Evolutionary conservation across 2,797 vertebrate species (phyloP).

Genomic region (Mormyrus proboscirostris): DNA sequence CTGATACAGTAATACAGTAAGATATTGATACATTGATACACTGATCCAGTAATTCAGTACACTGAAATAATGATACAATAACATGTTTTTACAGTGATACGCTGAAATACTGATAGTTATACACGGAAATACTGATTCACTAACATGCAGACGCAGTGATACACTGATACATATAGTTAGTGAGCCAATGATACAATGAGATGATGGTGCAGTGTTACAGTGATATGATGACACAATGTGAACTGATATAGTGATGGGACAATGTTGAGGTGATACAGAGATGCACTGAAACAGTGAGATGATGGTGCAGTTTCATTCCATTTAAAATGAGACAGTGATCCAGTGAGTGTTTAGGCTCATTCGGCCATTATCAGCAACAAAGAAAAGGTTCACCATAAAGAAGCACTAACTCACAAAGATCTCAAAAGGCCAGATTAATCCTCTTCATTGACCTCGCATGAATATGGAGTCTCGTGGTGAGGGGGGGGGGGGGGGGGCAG

Average conservation of each 20-base stretch:
- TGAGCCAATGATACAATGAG: neutral
- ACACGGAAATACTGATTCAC: neutral
- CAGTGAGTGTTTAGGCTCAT: neutral
- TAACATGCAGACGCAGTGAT: neutral
- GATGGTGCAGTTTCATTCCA: neutral
- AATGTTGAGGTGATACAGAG: neutral
- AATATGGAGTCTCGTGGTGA: neutral
- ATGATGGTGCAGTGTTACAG: neutral
- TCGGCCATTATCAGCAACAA: neutral
- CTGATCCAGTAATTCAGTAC: neutral
- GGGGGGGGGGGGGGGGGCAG: neutral
- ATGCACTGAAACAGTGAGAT: neutral
- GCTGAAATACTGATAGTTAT: neutral
- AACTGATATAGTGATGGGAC: neutral
- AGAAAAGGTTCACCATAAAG: neutral
- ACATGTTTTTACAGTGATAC: neutral
- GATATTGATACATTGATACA: neutral
- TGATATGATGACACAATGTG: neutral
- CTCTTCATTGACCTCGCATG: neutral
- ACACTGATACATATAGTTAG: neutral
- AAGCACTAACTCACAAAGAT: neutral
- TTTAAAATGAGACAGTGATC: neutral
- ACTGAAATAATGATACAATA: neutral
- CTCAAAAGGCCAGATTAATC: neutral
- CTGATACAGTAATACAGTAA: neutral